Percentiles rank a stretch among this genome's conserved stretches.
phyloP scores from a whole-genome alignment of 2,113 vertebrate species.

The Rhea americana region DNA sequence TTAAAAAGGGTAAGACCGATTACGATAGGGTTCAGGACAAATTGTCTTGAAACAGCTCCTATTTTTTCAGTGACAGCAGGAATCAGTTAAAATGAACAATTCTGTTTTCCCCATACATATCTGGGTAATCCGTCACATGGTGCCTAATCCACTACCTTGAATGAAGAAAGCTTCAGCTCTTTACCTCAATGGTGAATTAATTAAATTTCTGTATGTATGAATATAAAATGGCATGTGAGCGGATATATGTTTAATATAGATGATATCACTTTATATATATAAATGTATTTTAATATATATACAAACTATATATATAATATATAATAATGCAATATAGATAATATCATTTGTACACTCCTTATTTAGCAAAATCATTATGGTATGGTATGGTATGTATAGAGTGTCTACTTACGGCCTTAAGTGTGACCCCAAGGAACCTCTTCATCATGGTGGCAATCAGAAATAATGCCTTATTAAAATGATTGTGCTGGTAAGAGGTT shows the following conservation, averaged over 20 bases:
- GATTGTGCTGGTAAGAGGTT: not conserved
- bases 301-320: too few species aligned
- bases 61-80: not conserved
- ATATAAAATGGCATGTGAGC: not conserved
- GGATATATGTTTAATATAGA: not conserved
- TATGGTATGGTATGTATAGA: too few species aligned
- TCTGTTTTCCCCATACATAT: not conserved
- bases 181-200: not conserved
- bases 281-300: too few species aligned
- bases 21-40: not conserved
- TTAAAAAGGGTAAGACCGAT: not conserved
- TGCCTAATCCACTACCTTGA: not conserved
- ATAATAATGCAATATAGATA: not conserved
- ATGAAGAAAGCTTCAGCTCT: not conserved
- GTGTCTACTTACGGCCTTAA: not conserved
- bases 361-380: not conserved
- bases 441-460: not conserved
- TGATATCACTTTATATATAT: not conserved
- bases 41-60: not conserved
- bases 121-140: not conserved
- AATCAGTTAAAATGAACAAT: not conserved
- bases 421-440: not conserved
- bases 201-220: not conserved
- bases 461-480: not conserved
- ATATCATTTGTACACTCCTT: not conserved